Conservation (phyloP, 2,113 vertebrate species). For the Protomyctophum bolini region DNA sequence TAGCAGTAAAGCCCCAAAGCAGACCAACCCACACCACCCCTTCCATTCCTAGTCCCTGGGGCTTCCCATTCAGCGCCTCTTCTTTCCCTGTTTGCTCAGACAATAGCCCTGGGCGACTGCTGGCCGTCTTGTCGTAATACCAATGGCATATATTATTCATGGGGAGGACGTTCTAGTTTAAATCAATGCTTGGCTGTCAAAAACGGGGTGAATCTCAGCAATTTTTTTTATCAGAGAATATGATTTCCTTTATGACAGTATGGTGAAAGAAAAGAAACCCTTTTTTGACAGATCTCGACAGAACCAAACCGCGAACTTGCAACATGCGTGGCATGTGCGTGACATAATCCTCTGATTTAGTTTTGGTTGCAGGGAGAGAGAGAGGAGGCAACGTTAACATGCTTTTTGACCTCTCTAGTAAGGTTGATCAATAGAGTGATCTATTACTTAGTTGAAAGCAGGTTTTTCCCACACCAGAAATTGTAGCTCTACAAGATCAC, state of each 20-base stretch:
- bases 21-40: slow-evolving; percentile 10
- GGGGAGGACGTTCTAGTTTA: slow-evolving; percentile 22
- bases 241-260: neutral
- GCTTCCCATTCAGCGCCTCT: slow-evolving; percentile 32
- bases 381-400: slow-evolving; percentile 16
- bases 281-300: neutral
- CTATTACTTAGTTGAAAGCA: neutral
- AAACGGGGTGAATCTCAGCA: neutral
- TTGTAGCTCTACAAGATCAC: no score
- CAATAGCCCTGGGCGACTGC: slow-evolving; percentile 50
- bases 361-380: neutral
- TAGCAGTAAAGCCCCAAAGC: slow-evolving; percentile 40
- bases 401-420: slow-evolving; percentile 27
- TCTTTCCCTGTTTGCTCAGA: slow-evolving; percentile 43
- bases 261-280: neutral
- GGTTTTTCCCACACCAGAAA: no score
- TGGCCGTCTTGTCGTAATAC: slow-evolving; percentile 27
- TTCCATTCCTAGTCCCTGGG: slow-evolving; percentile 36
- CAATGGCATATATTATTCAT: slow-evolving; percentile 32
- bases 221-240: slow-evolving; percentile 12
- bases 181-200: slow-evolving; percentile 4
- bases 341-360: neutral
- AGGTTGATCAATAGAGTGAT: slow-evolving; percentile 24
- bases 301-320: neutral
- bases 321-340: neutral